Base-by-base conservation (phyloP, 2,113 vertebrate species). In the Megatriorchis doriae region DNA sequence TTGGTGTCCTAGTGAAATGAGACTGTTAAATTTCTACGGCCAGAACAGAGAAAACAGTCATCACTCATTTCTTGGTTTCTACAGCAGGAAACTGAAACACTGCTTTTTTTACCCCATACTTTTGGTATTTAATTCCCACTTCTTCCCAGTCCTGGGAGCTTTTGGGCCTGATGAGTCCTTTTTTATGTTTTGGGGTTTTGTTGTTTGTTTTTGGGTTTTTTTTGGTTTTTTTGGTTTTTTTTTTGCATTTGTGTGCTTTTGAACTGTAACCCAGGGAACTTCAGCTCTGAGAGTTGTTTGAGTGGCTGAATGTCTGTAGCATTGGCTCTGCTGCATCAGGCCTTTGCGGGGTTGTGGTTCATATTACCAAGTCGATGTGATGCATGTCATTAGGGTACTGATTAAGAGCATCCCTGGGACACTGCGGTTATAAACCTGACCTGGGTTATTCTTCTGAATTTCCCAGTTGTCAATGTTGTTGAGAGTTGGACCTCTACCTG, bases 321-420 rank as follows among this genome's bases (percentile, higher is more conserved):
- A 21, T 2, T 23, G 58, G 5, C 47, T 75, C 31, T 17, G 56
- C 59, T 91, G 71, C 75, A 27, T 2, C 26, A 52, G 55, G 45
- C 34, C 56, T 63, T 47, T 58, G 63, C 53, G 40, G 53, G n/a
- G 32, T 1, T 74, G 80, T 34, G 38, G 43, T 18, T 79, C 25
- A 4, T 8, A 4, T 27, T 4, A 5, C 29, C 50, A 13, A 38
- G 13, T 16, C n/a, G 9, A 3, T 27, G 26, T 0, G 2, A 43
- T n/a, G 26, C 6, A 5, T 10, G 12, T 8, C 7, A 3, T 16
- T 34, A 19, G 8, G 26, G 77, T 48, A 42, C 47, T 10, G 45
- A 52, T 53, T 38, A 42, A 55, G 18, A 83, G 34, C 40, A 47
- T 62, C 61, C 31, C 20, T 32, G 26, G 52, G 77, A 53, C 47